Conservation (phyloP, 2,797 vertebrate species). For the Esox lucius region DNA sequence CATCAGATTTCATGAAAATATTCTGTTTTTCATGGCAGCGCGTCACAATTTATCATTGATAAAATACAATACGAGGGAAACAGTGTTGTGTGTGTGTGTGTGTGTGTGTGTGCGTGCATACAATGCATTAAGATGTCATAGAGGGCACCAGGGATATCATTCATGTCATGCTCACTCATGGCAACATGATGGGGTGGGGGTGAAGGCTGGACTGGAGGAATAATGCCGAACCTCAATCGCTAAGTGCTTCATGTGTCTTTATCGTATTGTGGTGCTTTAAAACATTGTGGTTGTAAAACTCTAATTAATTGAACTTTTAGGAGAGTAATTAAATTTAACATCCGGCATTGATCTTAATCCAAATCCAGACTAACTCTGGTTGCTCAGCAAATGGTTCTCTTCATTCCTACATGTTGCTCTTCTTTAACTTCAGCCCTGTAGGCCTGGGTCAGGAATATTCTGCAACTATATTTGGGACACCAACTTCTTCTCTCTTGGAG, state of each 20-base stretch:
- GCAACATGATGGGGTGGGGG: not conserved
- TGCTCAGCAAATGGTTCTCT: not conserved
- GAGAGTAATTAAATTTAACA: slow-evolving; percentile 37
- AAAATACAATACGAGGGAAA: no score
- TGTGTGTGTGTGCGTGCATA: no score
- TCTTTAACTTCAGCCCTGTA: not conserved
- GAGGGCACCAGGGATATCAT: not conserved
- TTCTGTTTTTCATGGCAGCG: no score
- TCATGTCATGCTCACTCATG: slow-evolving; percentile 2
- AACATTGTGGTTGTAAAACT: not conserved
- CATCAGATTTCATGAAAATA: no score
- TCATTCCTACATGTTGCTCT: not conserved
- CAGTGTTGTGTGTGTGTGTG: not conserved
- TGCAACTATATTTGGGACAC: not conserved
- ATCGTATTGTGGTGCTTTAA: slow-evolving; percentile 9
- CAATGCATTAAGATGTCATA: not conserved
- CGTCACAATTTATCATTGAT: no score
- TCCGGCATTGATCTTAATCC: slow-evolving; percentile 37
- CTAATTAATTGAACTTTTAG: slow-evolving; percentile 31
- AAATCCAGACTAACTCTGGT: slow-evolving; percentile 16
- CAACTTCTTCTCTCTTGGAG: no score
- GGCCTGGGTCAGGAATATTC: not conserved
- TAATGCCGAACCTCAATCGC: not conserved
- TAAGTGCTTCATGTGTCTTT: slow-evolving; percentile 7
- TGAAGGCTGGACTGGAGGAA: not conserved